A percentile compares a stretch with the other conserved stretches of the same genome.
These are phyloP conservation scores for Chaetophractus vellerosus DNA, from an alignment of 2,797 vertebrate species.

Conservation along the genomic window DNA sequence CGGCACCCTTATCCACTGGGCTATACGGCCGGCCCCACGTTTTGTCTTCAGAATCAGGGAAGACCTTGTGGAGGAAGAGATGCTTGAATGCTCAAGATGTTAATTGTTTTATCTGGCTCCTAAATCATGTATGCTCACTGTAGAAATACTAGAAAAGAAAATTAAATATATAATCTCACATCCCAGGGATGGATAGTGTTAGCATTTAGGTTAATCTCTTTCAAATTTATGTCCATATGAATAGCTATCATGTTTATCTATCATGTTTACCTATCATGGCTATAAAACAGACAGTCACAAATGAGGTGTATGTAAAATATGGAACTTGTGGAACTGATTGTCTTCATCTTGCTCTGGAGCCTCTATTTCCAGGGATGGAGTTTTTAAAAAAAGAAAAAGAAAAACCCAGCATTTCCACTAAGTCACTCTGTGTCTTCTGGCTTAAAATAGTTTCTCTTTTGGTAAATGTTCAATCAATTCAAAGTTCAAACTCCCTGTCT, in stretches of 20 bases:
- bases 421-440: conserved; percentile 20
- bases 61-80: conserved; percentile 11
- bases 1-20: too few species aligned
- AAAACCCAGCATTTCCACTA: conserved; percentile 37
- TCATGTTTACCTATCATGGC: neutral
- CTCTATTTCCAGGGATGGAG: neutral
- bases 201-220: neutral
- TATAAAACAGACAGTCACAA: neutral
- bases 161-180: neutral
- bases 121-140: neutral
- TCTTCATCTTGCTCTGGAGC: conserved; percentile 3
- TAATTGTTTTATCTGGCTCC: neutral
- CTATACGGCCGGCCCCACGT: too few species aligned
- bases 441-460: conserved; percentile 68
- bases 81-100: neutral
- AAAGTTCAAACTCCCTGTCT: neutral
- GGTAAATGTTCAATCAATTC: conserved; percentile 59
- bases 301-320: neutral
- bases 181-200: neutral
- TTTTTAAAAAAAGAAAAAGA: conserved; percentile 20
- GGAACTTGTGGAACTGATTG: neutral
- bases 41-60: neutral
- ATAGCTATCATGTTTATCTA: neutral
- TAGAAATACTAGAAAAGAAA: conserved; percentile 7
- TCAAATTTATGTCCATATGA: neutral